A percentile compares a stretch with the other conserved stretches of the same genome.
Conservation (phyloP, 2,888 invertebrate genomes). For the Trachelus tabidus region DNA sequence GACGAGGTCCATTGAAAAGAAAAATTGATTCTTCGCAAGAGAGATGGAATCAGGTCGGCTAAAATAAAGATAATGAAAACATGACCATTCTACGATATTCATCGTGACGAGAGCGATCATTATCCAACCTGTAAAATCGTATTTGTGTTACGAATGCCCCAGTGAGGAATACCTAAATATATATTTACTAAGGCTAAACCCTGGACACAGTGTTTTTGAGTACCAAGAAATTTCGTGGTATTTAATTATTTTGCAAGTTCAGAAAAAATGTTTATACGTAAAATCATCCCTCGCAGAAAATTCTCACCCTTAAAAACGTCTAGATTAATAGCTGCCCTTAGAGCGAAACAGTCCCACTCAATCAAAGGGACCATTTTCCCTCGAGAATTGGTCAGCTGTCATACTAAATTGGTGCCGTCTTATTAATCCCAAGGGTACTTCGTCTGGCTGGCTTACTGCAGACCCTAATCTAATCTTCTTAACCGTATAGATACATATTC, state of each 20-base stretch:
- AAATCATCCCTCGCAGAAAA: not conserved
- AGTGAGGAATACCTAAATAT: not conserved
- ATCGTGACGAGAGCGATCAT: not conserved
- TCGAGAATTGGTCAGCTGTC: not conserved
- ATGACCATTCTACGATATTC: not conserved
- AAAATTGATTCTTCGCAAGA: not conserved
- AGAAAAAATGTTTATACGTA: not conserved
- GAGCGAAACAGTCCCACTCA: not conserved
- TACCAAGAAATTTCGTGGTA: not conserved
- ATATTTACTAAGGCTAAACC: not conserved
- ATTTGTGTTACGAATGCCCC: not conserved
- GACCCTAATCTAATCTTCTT: not conserved
- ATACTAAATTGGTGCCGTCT: not conserved
- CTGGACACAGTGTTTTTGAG: not conserved
- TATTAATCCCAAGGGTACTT: not conserved
- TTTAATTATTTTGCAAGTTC: not conserved
- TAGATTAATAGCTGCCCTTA: not conserved
- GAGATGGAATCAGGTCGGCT: not conserved
- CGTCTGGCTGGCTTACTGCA: not conserved
- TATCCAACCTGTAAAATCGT: not conserved
- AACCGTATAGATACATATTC: not conserved
- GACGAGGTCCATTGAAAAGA: not conserved
- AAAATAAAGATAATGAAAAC: not conserved
- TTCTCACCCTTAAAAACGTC: not conserved
- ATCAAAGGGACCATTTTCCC: not conserved